A percentile compares a stretch with the other conserved stretches of the same genome.
Evolutionary conservation across 1,140 invertebrate genomes (phyloP).

Genomic region (Zaprionus tsacasi): DNA sequence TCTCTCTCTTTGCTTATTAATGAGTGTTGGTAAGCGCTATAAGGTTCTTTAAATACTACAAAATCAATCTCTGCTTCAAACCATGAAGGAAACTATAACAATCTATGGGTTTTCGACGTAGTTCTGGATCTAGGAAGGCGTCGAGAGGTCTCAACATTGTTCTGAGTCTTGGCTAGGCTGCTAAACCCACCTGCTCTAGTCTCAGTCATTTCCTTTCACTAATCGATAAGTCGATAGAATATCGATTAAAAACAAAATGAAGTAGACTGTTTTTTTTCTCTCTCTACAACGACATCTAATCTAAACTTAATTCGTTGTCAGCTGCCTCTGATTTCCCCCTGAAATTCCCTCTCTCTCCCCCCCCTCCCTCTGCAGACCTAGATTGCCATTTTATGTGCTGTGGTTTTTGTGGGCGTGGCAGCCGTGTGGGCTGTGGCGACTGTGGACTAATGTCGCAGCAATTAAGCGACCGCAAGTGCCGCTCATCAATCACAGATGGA

Average conservation of each 20-base stretch:
- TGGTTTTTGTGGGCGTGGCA: conserved; percentile 17
- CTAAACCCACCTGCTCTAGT: background rate
- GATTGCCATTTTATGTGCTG: conserved; percentile 3
- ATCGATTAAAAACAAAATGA: background rate
- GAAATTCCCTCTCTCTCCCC: background rate
- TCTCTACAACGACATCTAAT: conserved; percentile 9
- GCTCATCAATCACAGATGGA: conserved; percentile 44
- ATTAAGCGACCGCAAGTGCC: conserved; percentile 42
- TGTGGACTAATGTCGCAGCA: conserved; percentile 40
- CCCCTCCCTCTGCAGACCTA: background rate
- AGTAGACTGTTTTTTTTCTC: background rate
- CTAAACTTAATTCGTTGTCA: conserved; percentile 24
- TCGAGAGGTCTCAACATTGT: no score
- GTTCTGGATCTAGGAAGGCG: no score
- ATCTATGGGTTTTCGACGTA: no score
- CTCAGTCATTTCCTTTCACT: background rate
- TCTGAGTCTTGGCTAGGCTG: no score
- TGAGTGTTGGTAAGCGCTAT: no score
- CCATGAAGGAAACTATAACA: no score
- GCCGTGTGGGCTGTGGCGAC: background rate
- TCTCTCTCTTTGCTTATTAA: no score
- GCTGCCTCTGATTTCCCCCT: background rate
- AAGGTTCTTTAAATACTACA: no score
- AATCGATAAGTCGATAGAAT: background rate
- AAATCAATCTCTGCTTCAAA: no score